phyloP scores from a whole-genome alignment of 2,888 invertebrate genomes.

The Drosophila pegasa region DNA sequence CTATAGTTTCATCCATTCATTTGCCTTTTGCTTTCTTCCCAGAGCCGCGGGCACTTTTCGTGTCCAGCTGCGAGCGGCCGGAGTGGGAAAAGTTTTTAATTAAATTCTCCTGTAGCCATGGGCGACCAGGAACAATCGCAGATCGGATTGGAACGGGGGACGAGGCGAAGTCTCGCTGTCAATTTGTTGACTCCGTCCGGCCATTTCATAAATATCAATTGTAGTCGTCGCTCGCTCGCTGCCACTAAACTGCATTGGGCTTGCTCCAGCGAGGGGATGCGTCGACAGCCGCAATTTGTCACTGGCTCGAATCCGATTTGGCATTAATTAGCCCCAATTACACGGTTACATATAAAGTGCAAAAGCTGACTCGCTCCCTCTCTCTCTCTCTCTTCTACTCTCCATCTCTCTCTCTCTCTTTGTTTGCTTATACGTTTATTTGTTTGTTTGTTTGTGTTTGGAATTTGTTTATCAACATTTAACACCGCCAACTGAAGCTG shows the following conservation, averaged over 20 bases:
- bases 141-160: no score
- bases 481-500: slow-evolving; percentile 33
- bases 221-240: not conserved
- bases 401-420: not conserved
- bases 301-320: slow-evolving; percentile 43
- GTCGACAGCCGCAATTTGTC: slow-evolving; percentile 11
- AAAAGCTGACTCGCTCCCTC: not conserved
- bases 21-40: not conserved
- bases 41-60: slow-evolving; percentile 19
- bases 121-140: no score
- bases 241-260: slow-evolving; percentile 4
- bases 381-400: not conserved
- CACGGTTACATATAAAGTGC: not conserved
- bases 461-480: slow-evolving; percentile 54
- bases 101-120: slow-evolving; percentile 52
- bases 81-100: slow-evolving; percentile 55
- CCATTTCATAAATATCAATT: not conserved
- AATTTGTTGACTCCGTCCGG: slow-evolving; percentile 29
- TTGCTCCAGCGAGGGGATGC: slow-evolving; percentile 6
- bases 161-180: slow-evolving; percentile 6
- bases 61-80: slow-evolving; percentile 12
- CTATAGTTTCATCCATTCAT: no score
- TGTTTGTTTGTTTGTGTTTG: slow-evolving; percentile 40
- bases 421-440: slow-evolving; percentile 31
- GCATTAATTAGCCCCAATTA: slow-evolving; percentile 65